Conservation (phyloP, 2,113 vertebrate genomes). For the Taxidea taxus region DNA sequence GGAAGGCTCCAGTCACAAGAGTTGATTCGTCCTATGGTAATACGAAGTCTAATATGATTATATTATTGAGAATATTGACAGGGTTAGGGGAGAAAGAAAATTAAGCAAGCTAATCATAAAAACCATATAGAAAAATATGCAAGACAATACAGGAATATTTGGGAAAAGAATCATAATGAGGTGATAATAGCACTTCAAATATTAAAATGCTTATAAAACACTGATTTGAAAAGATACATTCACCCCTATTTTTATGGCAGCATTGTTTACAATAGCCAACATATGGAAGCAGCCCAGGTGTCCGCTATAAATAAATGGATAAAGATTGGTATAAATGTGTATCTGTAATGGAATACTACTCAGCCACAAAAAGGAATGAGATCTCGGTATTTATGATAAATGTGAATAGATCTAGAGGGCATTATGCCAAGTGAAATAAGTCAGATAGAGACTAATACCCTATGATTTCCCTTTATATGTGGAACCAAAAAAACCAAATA, state of each 20-base stretch:
- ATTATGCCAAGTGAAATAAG: neutral
- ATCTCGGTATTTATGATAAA: neutral
- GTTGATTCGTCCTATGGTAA: neutral
- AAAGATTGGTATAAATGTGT: neutral
- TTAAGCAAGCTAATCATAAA: slow-evolving; percentile 10
- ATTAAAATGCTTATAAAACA: neutral
- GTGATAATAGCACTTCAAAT: neutral
- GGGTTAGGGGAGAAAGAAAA: neutral
- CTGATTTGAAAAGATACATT: neutral
- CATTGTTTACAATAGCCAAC: neutral
- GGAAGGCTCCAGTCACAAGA: neutral
- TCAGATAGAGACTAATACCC: neutral
- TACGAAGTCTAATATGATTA: neutral
- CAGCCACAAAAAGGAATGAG: neutral
- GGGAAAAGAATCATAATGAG: neutral
- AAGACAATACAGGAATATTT: neutral
- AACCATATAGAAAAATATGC: neutral
- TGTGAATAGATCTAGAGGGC: neutral
- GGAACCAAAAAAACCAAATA: neutral
- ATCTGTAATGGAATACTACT: neutral
- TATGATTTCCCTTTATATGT: neutral
- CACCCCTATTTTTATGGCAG: neutral
- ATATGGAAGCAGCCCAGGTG: neutral
- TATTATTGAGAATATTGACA: neutral
- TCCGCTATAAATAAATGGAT: neutral